These are phyloP conservation scores for Dusona sp. DNA, from an alignment of 2,888 invertebrate species.

Conservation along the genomic window DNA sequence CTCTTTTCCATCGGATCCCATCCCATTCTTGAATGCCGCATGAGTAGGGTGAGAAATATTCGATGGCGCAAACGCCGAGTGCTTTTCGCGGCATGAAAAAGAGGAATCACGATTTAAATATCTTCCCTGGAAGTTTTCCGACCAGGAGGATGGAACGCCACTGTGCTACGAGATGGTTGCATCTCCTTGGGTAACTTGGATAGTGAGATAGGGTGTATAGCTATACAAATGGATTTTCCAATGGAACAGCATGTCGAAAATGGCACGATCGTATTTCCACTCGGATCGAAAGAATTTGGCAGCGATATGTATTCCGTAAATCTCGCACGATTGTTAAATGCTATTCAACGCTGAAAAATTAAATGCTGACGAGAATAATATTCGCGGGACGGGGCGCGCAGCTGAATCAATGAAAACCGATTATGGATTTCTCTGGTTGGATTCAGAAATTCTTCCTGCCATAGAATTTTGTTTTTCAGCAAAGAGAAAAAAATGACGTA, in stretches of 20 bases:
- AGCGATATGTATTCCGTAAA: conserved; percentile 42
- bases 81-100: conserved; percentile 48
- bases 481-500: not conserved
- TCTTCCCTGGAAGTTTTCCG: conserved; percentile 73
- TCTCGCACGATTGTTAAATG: conserved; percentile 39
- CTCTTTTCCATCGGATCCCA: conserved; percentile 46
- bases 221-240: conserved; percentile 67
- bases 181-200: not conserved
- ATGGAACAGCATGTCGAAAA: conserved; percentile 74
- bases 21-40: conserved; percentile 30
- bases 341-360: conserved; percentile 49
- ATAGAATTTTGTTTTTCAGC: not conserved
- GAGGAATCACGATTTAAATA: conserved; percentile 76
- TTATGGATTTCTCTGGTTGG: conserved; percentile 4
- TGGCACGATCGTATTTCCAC: conserved; percentile 63
- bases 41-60: conserved; percentile 37
- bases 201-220: conserved; percentile 12
- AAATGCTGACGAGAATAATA: conserved; percentile 51
- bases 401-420: conserved; percentile 36
- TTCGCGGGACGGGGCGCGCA: not conserved
- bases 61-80: conserved; percentile 60
- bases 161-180: conserved; percentile 31
- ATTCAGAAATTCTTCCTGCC: not conserved
- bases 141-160: not conserved
- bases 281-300: conserved; percentile 27